phyloP scores from a whole-genome alignment of 2,888 invertebrate species.

The Schrankia costaestrigalis region DNA sequence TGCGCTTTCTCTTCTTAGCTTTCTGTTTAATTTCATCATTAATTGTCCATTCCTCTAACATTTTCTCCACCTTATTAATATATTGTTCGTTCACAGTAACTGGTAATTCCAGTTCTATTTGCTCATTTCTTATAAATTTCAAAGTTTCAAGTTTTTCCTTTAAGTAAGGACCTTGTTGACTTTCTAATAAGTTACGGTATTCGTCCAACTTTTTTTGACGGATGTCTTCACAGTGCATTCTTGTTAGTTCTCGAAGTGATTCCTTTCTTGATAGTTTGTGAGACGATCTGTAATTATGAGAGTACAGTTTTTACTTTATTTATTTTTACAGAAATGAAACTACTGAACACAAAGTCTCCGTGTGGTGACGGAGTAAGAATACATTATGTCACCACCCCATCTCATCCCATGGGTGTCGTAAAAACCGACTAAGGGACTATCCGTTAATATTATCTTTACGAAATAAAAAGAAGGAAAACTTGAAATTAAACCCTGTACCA shows the following conservation, averaged over 20 bases:
- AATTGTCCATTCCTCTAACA: constrained; percentile 74
- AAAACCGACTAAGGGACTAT: no score
- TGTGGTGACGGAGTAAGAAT: no score
- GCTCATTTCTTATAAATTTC: constrained; percentile 87
- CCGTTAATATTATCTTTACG: no score
- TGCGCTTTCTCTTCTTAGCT: constrained; percentile 58
- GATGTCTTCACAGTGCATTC: constrained; percentile 86
- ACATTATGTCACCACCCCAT: no score
- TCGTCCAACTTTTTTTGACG: constrained; percentile 82
- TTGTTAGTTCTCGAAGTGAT: constrained; percentile 86
- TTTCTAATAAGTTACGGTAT: constrained; percentile 84
- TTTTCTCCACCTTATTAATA: constrained; percentile 80
- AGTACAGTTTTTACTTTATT: no score
- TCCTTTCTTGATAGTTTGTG: constrained; percentile 85
- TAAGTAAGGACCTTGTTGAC: constrained; percentile 86
- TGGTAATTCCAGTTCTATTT: constrained; percentile 82
- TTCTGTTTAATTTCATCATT: constrained; percentile 64
- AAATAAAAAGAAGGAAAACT: no score
- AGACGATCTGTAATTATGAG: constrained; percentile 53
- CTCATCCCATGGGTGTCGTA: no score
- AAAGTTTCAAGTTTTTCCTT: constrained; percentile 86
- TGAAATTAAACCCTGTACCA: no score
- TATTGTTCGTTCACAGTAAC: constrained; percentile 85
- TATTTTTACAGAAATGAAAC: no score
- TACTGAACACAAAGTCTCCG: no score